Base-by-base conservation (phyloP, 2,113 vertebrate genomes). In the Chionodraco myersi region DNA sequence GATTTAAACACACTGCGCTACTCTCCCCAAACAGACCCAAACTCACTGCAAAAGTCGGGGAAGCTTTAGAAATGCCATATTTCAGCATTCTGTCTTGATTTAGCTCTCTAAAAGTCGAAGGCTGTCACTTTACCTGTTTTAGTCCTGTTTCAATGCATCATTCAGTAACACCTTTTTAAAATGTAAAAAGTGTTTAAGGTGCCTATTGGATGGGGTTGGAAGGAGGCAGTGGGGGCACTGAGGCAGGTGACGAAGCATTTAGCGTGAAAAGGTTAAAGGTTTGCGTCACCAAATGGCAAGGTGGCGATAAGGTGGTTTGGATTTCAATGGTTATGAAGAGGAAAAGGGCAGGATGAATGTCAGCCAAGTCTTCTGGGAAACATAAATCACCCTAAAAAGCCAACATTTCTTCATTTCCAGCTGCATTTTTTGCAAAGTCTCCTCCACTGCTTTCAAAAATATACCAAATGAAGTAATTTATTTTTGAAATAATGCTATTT, bases 281-380 rank as follows among this genome's bases (percentile, higher is more conserved):
- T 87, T 79, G 66, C 67, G 13, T 88, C 88, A 21, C 63, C 68
- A 92, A 92, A 90, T 85, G 84, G 89, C 87, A 92, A 84, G 58
- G 59, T 80, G 81, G 75, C 66, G 81, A 90, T 91, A 86, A 83
- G 86, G 72, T 89, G 78, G 36, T 77, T 47, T 79, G 85, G 67
- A 85, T 85, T 90, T 86, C 88, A 86, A 7, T 36, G 67, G 45
- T 61, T 87, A 77, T 83, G 75, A 90, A 71, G 74, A 85, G 66
- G 79, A 54, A 92, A 92, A 92, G 91, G 92, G 83, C 90, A 91
- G 47, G 51, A 66, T 88, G 92, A 91, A 92, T 92, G 91, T 90
- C 90, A 92, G 80, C 79, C 56, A 60, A 85, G 80, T 83, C 87
- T 84, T 60, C 64, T 75, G 76, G 69, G 84, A 86, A 87, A 90